Evolutionary conservation across 2,113 vertebrate genomes (phyloP), one percentile per base, ranked within the genome.

Genomic region (Acanthochromis polyacanthus): DNA sequence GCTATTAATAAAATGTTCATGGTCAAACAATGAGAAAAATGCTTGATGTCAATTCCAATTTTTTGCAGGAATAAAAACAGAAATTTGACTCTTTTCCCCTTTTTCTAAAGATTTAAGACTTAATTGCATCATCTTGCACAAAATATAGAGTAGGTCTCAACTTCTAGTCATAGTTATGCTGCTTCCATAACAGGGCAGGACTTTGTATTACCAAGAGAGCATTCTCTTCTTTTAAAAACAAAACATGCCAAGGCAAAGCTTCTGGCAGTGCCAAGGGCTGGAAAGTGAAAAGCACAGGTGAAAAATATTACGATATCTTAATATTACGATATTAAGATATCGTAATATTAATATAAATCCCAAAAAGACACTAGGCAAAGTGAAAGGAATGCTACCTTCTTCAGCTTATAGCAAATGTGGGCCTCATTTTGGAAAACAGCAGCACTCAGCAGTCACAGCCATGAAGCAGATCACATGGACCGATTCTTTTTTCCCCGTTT

Each of bases 221-320:
- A 8, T 43, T 14, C 48, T n/a, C 48, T n/a, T 19, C 30, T 16
- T 50, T 8, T 50, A 25, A 46, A n/a, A 81, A 22, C 57, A 45
- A 62, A 71, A 72, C 60, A 67, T 51, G 12, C 16, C 19, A 12
- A 53, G 15, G 64, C 38, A 59, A 58, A 57, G 70, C 75, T 79
- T 30, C 65, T 7, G 25, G 74, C 64, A n/a, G 50, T 22, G 79
- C 65, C 61, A 43, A 43, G 4, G 40, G 40, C 12, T n/a, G 43
- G 64, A 46, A 53, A 22, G 2, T 19, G 63, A 81, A 78, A 40
- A 36, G 6, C 45, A 56, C 6, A 38, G 48, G 32, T 50, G 19
- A 19, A 10, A 45, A 71, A 23, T 46, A 60, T 51, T 23, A 16
- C 43, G 10, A 40, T 10, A 38, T 62, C 56, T 19, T 68, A 17